Conservation (phyloP, 2,888 invertebrate genomes). For the Philopedon plagiatum region DNA sequence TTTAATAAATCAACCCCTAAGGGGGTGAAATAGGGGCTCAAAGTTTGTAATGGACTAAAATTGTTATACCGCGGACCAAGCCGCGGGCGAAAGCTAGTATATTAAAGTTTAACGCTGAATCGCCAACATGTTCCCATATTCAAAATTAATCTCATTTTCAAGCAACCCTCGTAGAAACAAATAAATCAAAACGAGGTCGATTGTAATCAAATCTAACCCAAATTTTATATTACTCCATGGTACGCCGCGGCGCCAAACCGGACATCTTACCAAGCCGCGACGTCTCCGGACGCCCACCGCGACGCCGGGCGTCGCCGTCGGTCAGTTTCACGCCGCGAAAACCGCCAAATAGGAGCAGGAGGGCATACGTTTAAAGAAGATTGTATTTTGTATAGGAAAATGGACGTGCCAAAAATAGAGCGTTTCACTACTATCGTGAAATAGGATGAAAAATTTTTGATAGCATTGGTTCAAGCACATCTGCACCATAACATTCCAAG, state of each 20-base stretch:
- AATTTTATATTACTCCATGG: background rate
- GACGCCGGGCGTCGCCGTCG: slow-evolving; percentile 36
- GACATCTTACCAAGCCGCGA: background rate
- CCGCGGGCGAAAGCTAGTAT: too few relatives aligned
- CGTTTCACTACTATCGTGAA: too few relatives aligned
- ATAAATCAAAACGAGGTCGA: background rate
- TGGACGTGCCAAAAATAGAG: slow-evolving; percentile 5
- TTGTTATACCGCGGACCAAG: too few relatives aligned
- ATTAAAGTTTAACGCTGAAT: too few relatives aligned
- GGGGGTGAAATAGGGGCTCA: too few relatives aligned
- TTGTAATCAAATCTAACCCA: background rate
- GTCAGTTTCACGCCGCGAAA: slow-evolving; percentile 29
- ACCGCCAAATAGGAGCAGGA: slow-evolving; percentile 38
- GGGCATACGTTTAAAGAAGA: slow-evolving; percentile 10
- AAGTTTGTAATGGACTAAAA: too few relatives aligned
- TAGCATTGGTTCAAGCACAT: too few relatives aligned
- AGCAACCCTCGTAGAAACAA: slow-evolving; percentile 5
- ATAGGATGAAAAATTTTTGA: too few relatives aligned
- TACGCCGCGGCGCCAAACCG: slow-evolving; percentile 36
- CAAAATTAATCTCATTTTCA: too few relatives aligned
- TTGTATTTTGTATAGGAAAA: background rate
- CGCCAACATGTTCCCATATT: too few relatives aligned
- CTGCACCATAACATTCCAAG: too few relatives aligned
- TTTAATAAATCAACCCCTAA: too few relatives aligned
- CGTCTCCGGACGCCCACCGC: slow-evolving; percentile 32